phyloP scores from a whole-genome alignment of 2,888 invertebrate species.

The Herminia tarsipennalis region DNA sequence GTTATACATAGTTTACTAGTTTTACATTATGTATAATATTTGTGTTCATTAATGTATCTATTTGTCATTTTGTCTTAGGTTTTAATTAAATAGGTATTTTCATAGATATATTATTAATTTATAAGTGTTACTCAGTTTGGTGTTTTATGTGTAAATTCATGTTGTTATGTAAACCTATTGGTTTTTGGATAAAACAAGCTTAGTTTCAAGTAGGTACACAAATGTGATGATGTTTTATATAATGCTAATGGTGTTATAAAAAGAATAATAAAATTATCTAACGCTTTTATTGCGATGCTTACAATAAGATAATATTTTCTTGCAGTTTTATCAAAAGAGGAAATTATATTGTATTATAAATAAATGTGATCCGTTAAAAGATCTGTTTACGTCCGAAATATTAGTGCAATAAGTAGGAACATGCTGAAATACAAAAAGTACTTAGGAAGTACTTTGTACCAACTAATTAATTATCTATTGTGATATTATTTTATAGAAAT shows the following conservation, averaged over 20 bases:
- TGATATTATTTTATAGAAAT: constrained; percentile 42
- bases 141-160: too few species aligned
- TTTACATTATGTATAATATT: constrained; percentile 11
- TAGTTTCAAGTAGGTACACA: too few species aligned
- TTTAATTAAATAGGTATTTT: constrained; percentile 2
- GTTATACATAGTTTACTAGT: constrained; percentile 8
- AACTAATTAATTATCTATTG: constrained; percentile 28
- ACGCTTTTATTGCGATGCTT: background rate
- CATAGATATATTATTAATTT: too few species aligned
- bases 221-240: too few species aligned
- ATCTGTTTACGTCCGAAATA: constrained; percentile 28
- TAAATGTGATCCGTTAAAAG: constrained; percentile 12
- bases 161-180: too few species aligned
- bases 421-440: constrained; percentile 23
- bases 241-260: too few species aligned
- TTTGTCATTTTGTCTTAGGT: background rate
- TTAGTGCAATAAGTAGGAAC: constrained; percentile 19
- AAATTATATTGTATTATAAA: background rate
- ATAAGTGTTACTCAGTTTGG: too few species aligned
- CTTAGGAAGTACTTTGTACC: constrained; percentile 24
- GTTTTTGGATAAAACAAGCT: too few species aligned
- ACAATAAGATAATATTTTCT: constrained; percentile 2
- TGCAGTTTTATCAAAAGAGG: background rate
- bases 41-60: constrained; percentile 1
- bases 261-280: too few species aligned